Percentiles rank a stretch among this genome's conserved stretches.
Evolutionary conservation across 2,113 vertebrate genomes (phyloP).

Genomic region (zebrafish (Danio rerio)): GRCz12tu NC_133192.1:56001001-56001500

Average conservation of each 20-base stretch:
- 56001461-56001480: too few relatives aligned
- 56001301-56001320: constrained; percentile 51
- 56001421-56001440: neutral
- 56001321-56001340: constrained; percentile 51
- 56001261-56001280: constrained; percentile 61
- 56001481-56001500: too few relatives aligned
- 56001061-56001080: neutral
- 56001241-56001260: constrained; percentile 68
- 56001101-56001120: neutral
- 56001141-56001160: constrained; percentile 51
- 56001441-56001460: too few relatives aligned
- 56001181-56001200: constrained; percentile 33
- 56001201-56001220: constrained; percentile 33
- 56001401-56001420: neutral
- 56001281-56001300: constrained; percentile 69
- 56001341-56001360: constrained; percentile 70
- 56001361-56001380: constrained; percentile 9
- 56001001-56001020: neutral
- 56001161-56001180: neutral
- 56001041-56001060: neutral
- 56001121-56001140: constrained; percentile 42
- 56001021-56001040: constrained; percentile 1
- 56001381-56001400: neutral
- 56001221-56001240: constrained; percentile 71
- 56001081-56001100: neutral